Conservation (phyloP, 1,140 invertebrate genomes). For the Meloidogyne exigua region DNA sequence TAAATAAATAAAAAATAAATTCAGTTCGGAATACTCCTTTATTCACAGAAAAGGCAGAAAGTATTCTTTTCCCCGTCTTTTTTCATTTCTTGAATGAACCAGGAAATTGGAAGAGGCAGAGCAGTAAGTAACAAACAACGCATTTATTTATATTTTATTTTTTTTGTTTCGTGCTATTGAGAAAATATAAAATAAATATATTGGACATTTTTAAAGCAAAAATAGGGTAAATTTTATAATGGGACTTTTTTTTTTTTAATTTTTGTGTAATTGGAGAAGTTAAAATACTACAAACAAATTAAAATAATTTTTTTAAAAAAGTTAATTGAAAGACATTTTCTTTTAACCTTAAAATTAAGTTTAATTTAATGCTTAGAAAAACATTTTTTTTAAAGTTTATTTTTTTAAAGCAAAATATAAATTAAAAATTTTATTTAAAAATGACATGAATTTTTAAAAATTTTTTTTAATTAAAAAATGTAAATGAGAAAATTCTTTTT, state of each 20-base stretch:
- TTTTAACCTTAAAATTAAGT: too few species aligned
- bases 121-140: background rate
- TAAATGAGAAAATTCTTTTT: background rate
- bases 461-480: too few species aligned
- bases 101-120: constrained; percentile 1
- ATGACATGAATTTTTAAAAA: background rate
- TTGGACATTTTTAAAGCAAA: background rate
- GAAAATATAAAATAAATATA: background rate
- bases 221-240: constrained; percentile 3
- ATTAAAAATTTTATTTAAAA: background rate
- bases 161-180: constrained; percentile 80
- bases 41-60: too few species aligned
- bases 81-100: background rate
- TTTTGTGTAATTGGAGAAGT: background rate
- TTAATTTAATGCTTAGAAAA: too few species aligned
- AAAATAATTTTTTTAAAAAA: background rate
- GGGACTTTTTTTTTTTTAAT: background rate
- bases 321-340: background rate
- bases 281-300: background rate
- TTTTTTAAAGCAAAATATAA: too few species aligned
- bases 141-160: constrained; percentile 70
- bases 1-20: too few species aligned
- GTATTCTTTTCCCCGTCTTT: too few species aligned
- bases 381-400: too few species aligned
- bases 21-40: too few species aligned